phyloP scores from a whole-genome alignment of 2,113 vertebrate genomes.

The Microtus ochrogaster region DNA sequence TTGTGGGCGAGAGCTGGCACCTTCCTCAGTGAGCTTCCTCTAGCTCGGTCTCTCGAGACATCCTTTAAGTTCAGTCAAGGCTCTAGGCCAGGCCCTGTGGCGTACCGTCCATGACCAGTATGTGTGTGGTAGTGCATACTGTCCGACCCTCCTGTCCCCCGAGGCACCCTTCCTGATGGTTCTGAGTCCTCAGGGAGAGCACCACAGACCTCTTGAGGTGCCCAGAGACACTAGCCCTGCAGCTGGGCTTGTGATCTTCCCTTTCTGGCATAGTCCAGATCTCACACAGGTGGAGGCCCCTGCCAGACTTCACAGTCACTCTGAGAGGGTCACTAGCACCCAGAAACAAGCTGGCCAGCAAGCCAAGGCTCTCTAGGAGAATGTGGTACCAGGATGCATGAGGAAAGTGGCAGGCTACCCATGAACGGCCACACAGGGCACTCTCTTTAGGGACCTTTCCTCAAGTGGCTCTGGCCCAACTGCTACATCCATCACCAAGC shows the following conservation, averaged over 20 bases:
- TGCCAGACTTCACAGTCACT: not conserved
- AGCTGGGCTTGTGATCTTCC: not conserved
- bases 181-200: not conserved
- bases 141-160: fast-evolving
- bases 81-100: no score
- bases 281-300: not conserved
- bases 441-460: not conserved
- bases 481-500: no score
- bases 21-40: not conserved
- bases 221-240: not conserved
- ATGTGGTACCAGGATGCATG: fast-evolving
- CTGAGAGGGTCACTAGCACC: not conserved
- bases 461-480: not conserved
- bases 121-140: no score
- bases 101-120: not conserved
- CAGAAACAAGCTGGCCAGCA: not conserved
- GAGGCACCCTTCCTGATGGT: not conserved
- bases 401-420: no score
- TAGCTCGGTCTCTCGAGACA: not conserved
- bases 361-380: not conserved
- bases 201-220: not conserved
- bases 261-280: no score
- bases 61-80: not conserved
- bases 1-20: fast-evolving
- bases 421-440: fast-evolving